Conservation (phyloP, 1,140 invertebrate species). For the Nymphalis io region DNA sequence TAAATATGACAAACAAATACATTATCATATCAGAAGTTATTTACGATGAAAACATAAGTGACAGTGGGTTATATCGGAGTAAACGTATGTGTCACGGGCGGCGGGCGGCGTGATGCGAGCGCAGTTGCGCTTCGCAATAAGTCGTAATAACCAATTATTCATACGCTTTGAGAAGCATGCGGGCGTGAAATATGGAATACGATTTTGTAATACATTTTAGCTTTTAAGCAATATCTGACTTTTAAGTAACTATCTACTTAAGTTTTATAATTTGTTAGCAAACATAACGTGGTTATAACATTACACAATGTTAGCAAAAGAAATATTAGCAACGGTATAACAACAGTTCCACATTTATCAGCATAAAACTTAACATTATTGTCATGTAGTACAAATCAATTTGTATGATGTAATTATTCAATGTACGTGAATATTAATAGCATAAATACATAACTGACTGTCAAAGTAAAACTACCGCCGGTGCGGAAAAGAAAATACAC, state of each 20-base stretch:
- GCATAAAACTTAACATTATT: too few relatives aligned
- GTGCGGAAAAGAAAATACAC: too few relatives aligned
- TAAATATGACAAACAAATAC: neutral
- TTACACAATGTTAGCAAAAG: neutral
- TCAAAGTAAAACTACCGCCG: too few relatives aligned
- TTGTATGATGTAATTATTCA: too few relatives aligned
- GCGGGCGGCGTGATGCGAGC: neutral
- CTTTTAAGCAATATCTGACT: constrained; percentile 26
- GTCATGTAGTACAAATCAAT: too few relatives aligned
- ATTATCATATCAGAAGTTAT: neutral
- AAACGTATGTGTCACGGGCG: neutral
- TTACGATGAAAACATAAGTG: neutral
- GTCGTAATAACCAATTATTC: constrained; percentile 5
- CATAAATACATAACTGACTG: too few relatives aligned
- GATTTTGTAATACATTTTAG: constrained; percentile 28
- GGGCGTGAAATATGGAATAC: constrained; percentile 28
- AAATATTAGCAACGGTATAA: too few relatives aligned
- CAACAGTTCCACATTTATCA: too few relatives aligned
- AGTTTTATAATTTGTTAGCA: neutral
- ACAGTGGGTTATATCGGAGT: neutral
- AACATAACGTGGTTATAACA: neutral
- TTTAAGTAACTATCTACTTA: constrained; percentile 9
- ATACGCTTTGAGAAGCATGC: constrained; percentile 7
- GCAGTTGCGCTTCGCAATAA: constrained; percentile 21
- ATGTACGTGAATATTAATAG: too few relatives aligned